These are phyloP conservation scores for Xestia ashworthii DNA, from an alignment of 2,888 invertebrate genomes.

Conservation along the genomic window DNA sequence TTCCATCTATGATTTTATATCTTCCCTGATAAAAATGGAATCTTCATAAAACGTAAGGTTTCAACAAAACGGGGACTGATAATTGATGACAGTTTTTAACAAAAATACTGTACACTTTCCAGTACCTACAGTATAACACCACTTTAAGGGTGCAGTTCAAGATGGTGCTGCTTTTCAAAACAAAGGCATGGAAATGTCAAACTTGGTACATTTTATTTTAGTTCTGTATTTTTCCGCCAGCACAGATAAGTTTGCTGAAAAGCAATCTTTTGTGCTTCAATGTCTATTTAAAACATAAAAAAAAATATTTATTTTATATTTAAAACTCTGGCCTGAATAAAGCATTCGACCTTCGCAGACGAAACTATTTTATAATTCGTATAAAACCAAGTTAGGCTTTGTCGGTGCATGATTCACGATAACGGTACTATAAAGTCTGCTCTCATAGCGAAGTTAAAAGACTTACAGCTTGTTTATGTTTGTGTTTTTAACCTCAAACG, in stretches of 20 bases:
- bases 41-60: background rate
- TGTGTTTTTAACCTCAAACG: conserved; percentile 44
- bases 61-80: background rate
- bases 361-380: conserved; percentile 35
- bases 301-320: conserved; percentile 10
- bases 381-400: conserved; percentile 28
- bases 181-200: background rate
- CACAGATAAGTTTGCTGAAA: background rate
- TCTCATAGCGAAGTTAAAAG: conserved; percentile 6
- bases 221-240: background rate
- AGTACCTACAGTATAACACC: background rate
- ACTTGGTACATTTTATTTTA: background rate
- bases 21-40: background rate
- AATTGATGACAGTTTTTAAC: background rate
- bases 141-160: background rate
- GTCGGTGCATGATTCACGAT: conserved; percentile 49
- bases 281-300: conserved; percentile 1
- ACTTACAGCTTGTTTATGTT: conserved; percentile 6
- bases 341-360: conserved; percentile 22
- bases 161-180: background rate
- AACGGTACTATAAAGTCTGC: conserved; percentile 46
- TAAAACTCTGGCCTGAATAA: conserved; percentile 18
- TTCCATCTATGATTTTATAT: background rate
- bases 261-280: background rate
- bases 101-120: background rate